phyloP scores from a whole-genome alignment of 2,113 vertebrate species.

The Nymphicus hollandicus region DNA sequence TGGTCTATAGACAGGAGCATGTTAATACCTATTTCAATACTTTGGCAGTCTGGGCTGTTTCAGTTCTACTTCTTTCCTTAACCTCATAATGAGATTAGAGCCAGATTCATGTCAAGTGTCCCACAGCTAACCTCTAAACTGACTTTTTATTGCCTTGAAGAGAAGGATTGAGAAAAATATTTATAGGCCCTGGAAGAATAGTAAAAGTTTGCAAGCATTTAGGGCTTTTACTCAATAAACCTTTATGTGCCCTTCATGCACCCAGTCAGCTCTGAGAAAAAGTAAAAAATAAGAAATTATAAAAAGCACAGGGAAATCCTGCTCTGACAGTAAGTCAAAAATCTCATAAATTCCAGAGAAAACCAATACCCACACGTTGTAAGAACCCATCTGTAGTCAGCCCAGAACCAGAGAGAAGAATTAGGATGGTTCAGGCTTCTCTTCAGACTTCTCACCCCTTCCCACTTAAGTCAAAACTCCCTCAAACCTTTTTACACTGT shows the following conservation, averaged over 20 bases:
- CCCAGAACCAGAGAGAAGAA: not conserved
- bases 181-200: conserved; percentile 69
- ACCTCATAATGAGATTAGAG: conserved; percentile 23
- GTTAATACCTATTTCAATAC: not conserved
- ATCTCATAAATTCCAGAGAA: conserved; percentile 41
- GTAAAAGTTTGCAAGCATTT: conserved; percentile 74
- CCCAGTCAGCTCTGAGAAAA: conserved; percentile 47
- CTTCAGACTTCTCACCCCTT: not conserved
- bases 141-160: conserved; percentile 71
- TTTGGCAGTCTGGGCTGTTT: not conserved
- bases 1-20: not conserved
- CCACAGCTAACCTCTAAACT: conserved; percentile 61
- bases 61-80: conserved; percentile 20
- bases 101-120: conserved; percentile 26
- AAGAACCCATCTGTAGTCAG: not conserved
- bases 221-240: conserved; percentile 73
- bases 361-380: not conserved
- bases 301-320: not conserved
- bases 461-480: not conserved
- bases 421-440: not conserved
- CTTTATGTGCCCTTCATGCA: conserved; percentile 64
- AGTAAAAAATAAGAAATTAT: conserved; percentile 30
- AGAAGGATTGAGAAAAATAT: conserved; percentile 65
- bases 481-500: not conserved
- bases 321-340: conserved; percentile 39